Evolutionary conservation across 2,888 invertebrate species (phyloP).

Genomic region (Athalia cordata): DNA sequence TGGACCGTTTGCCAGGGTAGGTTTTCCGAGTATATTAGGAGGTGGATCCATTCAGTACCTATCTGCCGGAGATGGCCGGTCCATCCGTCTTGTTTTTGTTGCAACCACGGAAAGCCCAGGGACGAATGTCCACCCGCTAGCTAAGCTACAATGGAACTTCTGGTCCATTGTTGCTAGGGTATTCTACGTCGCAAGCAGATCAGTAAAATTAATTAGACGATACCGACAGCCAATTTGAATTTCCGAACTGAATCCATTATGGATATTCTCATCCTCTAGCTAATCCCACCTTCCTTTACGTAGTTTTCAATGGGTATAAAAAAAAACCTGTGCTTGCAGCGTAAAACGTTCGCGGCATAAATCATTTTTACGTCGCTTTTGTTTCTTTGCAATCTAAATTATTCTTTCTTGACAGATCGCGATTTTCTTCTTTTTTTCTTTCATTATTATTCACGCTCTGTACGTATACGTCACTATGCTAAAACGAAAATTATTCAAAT

Average conservation of each 20-base stretch:
- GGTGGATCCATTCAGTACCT: slow-evolving; percentile 62
- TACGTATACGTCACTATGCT: background rate
- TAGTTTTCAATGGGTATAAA: slow-evolving; percentile 7
- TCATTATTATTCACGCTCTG: background rate
- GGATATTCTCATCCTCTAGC: background rate
- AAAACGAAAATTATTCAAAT: background rate
- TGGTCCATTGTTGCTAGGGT: slow-evolving; percentile 61
- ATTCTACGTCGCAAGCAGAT: slow-evolving; percentile 62
- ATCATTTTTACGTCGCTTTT: slow-evolving; percentile 4
- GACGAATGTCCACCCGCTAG: slow-evolving; percentile 47
- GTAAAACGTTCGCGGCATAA: background rate
- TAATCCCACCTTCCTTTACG: slow-evolving; percentile 2
- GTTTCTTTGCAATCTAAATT: slow-evolving; percentile 3
- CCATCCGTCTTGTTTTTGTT: slow-evolving; percentile 68
- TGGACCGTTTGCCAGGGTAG: slow-evolving; percentile 49
- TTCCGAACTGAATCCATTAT: slow-evolving; percentile 23
- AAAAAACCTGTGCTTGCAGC: background rate
- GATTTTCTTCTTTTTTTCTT: background rate
- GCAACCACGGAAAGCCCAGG: slow-evolving; percentile 52
- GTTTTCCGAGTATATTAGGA: slow-evolving; percentile 39
- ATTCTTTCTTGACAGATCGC: background rate
- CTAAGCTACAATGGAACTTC: slow-evolving; percentile 58
- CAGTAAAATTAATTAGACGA: slow-evolving; percentile 60
- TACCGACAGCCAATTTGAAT: slow-evolving; percentile 57
- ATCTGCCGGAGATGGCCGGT: slow-evolving; percentile 66